Evolutionary conservation across 2,113 vertebrate species (phyloP).

Genomic region (Monopterus albus): DNA sequence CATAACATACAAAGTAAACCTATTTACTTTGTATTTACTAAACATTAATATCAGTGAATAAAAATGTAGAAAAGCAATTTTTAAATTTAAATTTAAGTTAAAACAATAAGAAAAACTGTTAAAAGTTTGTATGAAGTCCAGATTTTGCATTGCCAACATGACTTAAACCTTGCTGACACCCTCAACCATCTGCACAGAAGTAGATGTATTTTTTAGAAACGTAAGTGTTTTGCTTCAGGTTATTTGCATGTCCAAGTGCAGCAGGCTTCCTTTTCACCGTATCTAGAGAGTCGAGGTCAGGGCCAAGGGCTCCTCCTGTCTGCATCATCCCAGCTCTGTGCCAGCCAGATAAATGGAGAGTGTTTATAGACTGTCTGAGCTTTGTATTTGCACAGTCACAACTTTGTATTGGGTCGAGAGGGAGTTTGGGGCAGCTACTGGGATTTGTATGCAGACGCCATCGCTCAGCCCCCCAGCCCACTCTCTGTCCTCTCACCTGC

Average conservation of each 20-base stretch:
- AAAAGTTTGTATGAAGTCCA: too few species aligned
- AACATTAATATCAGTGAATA: too few species aligned
- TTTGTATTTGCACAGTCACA: slow-evolving; percentile 76
- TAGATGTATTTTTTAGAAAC: slow-evolving; percentile 25
- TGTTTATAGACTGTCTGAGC: slow-evolving; percentile 74
- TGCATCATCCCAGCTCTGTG: slow-evolving; percentile 62
- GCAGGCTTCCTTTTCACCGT: slow-evolving; percentile 37
- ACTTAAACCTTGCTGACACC: not conserved
- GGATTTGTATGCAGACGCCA: slow-evolving; percentile 90
- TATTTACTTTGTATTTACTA: too few species aligned
- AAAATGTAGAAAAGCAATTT: too few species aligned
- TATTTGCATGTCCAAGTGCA: slow-evolving; percentile 58
- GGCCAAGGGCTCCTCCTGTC: slow-evolving; percentile 70
- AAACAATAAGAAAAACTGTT: not conserved
- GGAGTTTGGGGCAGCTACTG: slow-evolving; percentile 46
- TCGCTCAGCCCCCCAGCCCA: slow-evolving; percentile 78
- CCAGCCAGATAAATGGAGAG: slow-evolving; percentile 63
- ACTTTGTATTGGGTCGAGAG: slow-evolving; percentile 65
- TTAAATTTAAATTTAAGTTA: too few species aligned
- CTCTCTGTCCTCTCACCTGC: slow-evolving; percentile 96
- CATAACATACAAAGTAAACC: too few species aligned
- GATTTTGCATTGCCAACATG: not conserved
- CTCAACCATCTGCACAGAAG: not conserved
- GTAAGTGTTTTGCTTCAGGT: slow-evolving; percentile 36
- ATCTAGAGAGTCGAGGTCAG: slow-evolving; percentile 66